Evolutionary conservation across 1,140 invertebrate species (phyloP), one percentile per base, ranked within the genome.

Genomic region (Ladona fulva): DNA sequence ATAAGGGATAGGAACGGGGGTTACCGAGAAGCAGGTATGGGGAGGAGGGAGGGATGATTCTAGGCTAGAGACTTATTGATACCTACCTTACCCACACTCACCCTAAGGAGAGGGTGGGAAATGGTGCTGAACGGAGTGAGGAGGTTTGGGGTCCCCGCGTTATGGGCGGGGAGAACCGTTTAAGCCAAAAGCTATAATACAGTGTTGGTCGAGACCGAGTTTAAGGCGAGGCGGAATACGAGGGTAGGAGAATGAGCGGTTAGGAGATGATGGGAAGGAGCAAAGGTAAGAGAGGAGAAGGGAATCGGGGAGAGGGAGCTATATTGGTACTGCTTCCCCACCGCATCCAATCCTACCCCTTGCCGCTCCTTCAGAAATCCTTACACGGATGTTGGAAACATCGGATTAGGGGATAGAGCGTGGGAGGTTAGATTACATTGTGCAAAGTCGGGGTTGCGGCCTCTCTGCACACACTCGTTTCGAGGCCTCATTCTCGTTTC

Each of bases 111-210:
- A 52, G 44, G 44, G 44, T 10, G 19, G 44, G 44, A 19, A 52
- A 52, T 52, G 44, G 10, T 19, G n/a, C 19, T 19, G 44, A 52
- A 11, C 44, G 44, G 44, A 52, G 19, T 19, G 52, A 3, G 52
- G 52, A 22, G 14, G 52, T 3, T 19, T 1, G 52, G 52, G 52
- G 52, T 66, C 52, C 52, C 19, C 44, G 10, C 10, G 44, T 52
- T 19, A 66, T 16, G 52, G 52, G 52, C 52, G 52, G 14, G 52
- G 52, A 66, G 14, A 12, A 66, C 14, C 52, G 52, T 66, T 66
- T 66, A 66, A 66, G n/a, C 52, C 52, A 66, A 66, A 66, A 66
- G 52, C 52, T 66, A 66, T 66, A 66, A 66, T 66, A 66, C 52
- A 66, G 52, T 22, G 14, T 19, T 16, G 52, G 52, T 19, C 52